Base-by-base conservation (phyloP, 2,888 invertebrate species). In the Microctonus hyperodae region DNA sequence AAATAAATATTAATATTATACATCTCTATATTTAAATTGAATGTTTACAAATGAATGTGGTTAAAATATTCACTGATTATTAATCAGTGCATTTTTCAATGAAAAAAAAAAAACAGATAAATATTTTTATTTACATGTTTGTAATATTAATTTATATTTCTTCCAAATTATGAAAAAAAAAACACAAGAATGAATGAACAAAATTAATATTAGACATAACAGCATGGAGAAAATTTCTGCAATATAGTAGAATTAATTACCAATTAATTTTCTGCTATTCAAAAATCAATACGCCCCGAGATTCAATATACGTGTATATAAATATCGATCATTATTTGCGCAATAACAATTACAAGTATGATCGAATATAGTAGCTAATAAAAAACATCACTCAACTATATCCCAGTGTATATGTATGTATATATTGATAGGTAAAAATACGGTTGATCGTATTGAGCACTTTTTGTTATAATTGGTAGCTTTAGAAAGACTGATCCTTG, bases 371-470 rank as follows among this genome's bases (percentile, higher is more conserved):
- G 61, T 66, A 61, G 61, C 62, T 66, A 16, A 44, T 16, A 20
- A 48, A 62, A 66, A 66, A 66, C 61, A 66, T 66, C 61, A 66
- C 37, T 62, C 56, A 57, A 66, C 57, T 65, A 40, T 65, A 37
- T 63, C 53, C 25, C 56, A 13, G 16, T 28, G 31, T n/a, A 55
- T 55, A 51, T 61, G 51, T 20, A 50, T 40, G 23, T n/a, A n/a
- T n/a, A 13, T 58, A n/a, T n/a, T n/a, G n/a, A n/a, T n/a, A n/a
- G n/a, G n/a, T n/a, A n/a, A n/a, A n/a, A n/a, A n/a, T n/a, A n/a
- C n/a, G n/a, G n/a, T 16, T 10, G 6, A 35, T 13, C 61, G 57
- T 60, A 55, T 57, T 50, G 57, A 61, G 61, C 37, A 59, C 40
- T 62, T 66, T 66, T 62, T 62, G 33, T 62, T 44, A 16, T 66